A percentile compares a stretch with the other conserved stretches of the same genome.
Evolutionary conservation across 2,113 vertebrate genomes (phyloP).

Genomic region (Willisornis vidua): DNA sequence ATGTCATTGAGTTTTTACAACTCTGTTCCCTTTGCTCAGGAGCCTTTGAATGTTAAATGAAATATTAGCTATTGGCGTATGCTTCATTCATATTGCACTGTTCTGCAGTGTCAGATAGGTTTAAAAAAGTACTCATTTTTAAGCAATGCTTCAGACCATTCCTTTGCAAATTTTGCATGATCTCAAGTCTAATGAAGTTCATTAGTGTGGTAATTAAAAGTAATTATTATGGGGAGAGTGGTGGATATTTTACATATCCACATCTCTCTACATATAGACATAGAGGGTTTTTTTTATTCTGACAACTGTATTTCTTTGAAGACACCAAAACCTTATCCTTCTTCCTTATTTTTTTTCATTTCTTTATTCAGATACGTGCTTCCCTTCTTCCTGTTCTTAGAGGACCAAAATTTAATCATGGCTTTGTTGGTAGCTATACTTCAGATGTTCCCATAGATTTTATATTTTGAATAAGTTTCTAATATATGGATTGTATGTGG

Average conservation of each 20-base stretch:
- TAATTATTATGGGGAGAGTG: background rate
- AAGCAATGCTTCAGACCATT: background rate
- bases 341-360: rapidly evolving
- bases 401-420: background rate
- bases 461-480: background rate
- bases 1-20: background rate
- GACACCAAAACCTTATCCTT: background rate
- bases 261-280: too few relatives aligned
- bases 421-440: background rate
- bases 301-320: background rate
- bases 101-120: background rate
- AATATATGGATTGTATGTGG: background rate
- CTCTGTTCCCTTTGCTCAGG: background rate
- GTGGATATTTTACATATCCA: background rate
- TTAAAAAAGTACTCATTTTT: background rate
- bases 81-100: background rate
- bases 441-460: background rate
- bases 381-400: background rate
- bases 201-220: background rate
- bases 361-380: background rate
- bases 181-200: background rate
- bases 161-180: background rate
- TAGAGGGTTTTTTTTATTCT: background rate
- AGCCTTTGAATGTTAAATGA: conserved; percentile 15
- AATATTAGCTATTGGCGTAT: background rate